These are phyloP conservation scores for Papilio polyxenes DNA, from an alignment of 1,140 invertebrate genomes.

Conservation along the genomic window DNA sequence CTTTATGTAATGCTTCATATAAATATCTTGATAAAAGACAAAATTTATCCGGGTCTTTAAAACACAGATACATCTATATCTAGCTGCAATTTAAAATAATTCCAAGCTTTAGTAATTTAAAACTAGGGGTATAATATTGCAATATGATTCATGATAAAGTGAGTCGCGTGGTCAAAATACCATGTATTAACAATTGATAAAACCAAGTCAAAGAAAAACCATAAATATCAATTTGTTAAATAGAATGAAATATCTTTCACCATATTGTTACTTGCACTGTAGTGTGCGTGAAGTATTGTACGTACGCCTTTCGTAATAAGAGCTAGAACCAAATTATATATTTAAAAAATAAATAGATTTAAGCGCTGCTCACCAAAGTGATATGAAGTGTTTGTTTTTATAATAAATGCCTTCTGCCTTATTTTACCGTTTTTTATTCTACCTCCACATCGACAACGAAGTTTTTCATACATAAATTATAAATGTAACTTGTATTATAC, in stretches of 20 bases:
- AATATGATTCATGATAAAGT: neutral
- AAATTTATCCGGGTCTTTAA: neutral
- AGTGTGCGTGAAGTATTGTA: neutral
- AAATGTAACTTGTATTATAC: no score
- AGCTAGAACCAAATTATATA: slow-evolving; percentile 23
- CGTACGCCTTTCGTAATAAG: neutral
- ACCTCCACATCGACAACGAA: neutral
- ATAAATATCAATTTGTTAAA: neutral
- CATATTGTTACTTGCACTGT: neutral
- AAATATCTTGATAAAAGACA: no score
- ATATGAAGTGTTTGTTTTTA: slow-evolving; percentile 18
- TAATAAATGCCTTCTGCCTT: slow-evolving; percentile 25
- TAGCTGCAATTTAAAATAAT: no score
- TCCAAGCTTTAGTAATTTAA: neutral
- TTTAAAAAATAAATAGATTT: slow-evolving; percentile 15
- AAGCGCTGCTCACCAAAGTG: slow-evolving; percentile 26
- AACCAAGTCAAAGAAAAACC: neutral
- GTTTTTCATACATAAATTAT: neutral
- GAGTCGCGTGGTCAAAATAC: neutral
- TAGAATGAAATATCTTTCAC: neutral
- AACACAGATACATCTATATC: neutral
- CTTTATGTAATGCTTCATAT: no score
- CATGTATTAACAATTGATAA: neutral
- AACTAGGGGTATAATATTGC: neutral
- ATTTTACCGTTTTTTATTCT: neutral